Base-by-base conservation (phyloP, 2,888 invertebrate genomes). In the Dendrolimus houi region DNA sequence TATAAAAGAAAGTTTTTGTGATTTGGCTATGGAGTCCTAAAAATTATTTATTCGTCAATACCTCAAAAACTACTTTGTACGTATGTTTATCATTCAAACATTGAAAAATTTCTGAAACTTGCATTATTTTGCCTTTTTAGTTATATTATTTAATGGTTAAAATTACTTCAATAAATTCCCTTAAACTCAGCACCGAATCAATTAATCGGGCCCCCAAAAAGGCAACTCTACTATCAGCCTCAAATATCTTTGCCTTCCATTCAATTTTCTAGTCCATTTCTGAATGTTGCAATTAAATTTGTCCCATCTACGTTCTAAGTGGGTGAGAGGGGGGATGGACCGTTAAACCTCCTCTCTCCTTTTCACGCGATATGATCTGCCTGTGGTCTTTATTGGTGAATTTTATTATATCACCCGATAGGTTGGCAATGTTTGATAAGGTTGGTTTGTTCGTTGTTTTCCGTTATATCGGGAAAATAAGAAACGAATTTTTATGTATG, bases 181-280 rank as follows among this genome's bases (percentile, higher is more conserved):
- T 29, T 29, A 29, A 29, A 29, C 29, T 29, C 47, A 47, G 47
- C 12, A 6, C 12, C 47, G 47, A 47, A 47, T 47, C 47, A 47
- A 47, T 47, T 47, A 47, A 12, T 9, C 10, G 47, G 47, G 47
- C 47, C 47, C 47, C 47, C 47, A 47, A 47, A 29, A 47, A 47
- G 47, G 47, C 47, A 42, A 55, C 47, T 55, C 56, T 64, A 59
- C 57, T 67, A 71, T 75, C 71, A 69, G 67, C 65, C 65, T 62
- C 67, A 66, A 66, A 71, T 72, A 75, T 75, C 73, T 76, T 67
- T 66, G 65, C 66, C 63, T 71, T 71, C 75, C 78, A 78, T 85
- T 84, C 75, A 84, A 87, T 87, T 87, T 87, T 85, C 85, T 81
- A 84, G 81, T 72, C 84, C 83, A 85, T 87, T 84, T 82, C 83